A percentile compares a stretch with the other conserved stretches of the same genome.
Evolutionary conservation across 2,888 invertebrate genomes (phyloP).

Genomic region (Elmis aenea): DNA sequence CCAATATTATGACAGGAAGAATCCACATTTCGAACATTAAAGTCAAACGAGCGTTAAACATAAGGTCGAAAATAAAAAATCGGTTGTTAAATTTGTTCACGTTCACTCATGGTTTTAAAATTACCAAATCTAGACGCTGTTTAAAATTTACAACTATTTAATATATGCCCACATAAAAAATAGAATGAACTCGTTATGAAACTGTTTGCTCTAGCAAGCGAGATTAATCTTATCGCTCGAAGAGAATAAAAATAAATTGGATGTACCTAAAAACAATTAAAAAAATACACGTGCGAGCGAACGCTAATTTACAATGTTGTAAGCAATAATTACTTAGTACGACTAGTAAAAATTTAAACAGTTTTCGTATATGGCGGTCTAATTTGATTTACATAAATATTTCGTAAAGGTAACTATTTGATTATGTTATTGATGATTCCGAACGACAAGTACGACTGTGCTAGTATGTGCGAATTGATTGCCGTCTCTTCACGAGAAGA

Average conservation of each 20-base stretch:
- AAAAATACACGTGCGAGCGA: too few species aligned
- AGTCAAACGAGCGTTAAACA: too few species aligned
- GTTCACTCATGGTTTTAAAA: too few species aligned
- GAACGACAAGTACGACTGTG: slow-evolving; percentile 1
- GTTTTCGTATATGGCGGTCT: slow-evolving; percentile 1
- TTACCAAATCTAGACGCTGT: too few species aligned
- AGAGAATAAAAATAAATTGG: slow-evolving; percentile 4
- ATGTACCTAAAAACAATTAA: too few species aligned
- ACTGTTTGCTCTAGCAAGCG: slow-evolving; percentile 6
- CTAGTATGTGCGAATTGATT: slow-evolving; percentile 1
- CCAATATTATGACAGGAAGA: slow-evolving; percentile 7
- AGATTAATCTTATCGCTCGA: slow-evolving; percentile 14
- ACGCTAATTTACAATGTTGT: too few species aligned
- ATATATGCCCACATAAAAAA: slow-evolving; percentile 6
- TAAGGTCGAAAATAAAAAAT: too few species aligned
- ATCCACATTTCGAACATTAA: slow-evolving; percentile 9
- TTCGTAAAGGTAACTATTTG: slow-evolving; percentile 1
- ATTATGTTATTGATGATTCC: neutral
- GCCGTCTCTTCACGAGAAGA: slow-evolving; percentile 16
- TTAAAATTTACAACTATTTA: too few species aligned
- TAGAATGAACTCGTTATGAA: slow-evolving; percentile 7
- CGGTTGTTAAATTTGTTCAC: too few species aligned
- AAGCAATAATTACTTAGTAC: slow-evolving; percentile 1
- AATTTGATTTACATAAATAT: slow-evolving; percentile 2
- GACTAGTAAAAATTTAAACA: slow-evolving; percentile 4